Evolutionary conservation across 2,888 invertebrate genomes (phyloP).

Genomic region (Axea sp.): DNA sequence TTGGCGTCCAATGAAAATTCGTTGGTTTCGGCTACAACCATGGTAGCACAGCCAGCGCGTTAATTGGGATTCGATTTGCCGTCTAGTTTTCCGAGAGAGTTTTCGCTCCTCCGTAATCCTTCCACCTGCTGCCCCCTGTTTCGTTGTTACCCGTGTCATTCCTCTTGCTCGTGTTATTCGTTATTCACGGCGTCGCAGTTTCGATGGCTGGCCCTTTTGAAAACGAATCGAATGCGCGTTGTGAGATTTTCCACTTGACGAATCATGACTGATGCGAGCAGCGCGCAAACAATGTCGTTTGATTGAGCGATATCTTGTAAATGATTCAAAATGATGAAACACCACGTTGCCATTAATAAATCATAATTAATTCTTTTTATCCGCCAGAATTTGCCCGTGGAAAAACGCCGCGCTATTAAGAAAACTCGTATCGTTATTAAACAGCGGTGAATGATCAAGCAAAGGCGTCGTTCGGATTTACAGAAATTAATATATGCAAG

Average conservation of each 20-base stretch:
- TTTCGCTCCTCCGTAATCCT: conserved; percentile 42
- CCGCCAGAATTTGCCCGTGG: too few species aligned
- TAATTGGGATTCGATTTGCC: conserved; percentile 63
- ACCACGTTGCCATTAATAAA: neutral
- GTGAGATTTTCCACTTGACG: conserved; percentile 49
- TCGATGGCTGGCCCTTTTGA: conserved; percentile 37
- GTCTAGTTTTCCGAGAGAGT: conserved; percentile 50
- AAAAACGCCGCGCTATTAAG: too few species aligned
- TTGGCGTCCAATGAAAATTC: conserved; percentile 67
- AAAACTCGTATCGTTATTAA: too few species aligned
- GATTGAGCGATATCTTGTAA: conserved; percentile 23
- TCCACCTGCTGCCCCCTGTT: neutral
- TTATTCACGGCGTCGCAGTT: conserved; percentile 20
- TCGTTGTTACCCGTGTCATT: neutral
- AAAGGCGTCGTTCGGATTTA: too few species aligned
- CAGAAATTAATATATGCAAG: too few species aligned
- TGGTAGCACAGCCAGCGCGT: conserved; percentile 50
- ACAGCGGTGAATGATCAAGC: too few species aligned
- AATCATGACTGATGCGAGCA: conserved; percentile 38
- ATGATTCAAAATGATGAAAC: neutral
- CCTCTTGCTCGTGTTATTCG: neutral
- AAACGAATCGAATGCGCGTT: conserved; percentile 28
- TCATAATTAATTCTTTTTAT: too few species aligned
- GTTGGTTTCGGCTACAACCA: conserved; percentile 64
- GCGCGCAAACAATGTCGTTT: conserved; percentile 40